Conservation (phyloP, 2,888 invertebrate species). For the Myopa tessellatipennis region DNA sequence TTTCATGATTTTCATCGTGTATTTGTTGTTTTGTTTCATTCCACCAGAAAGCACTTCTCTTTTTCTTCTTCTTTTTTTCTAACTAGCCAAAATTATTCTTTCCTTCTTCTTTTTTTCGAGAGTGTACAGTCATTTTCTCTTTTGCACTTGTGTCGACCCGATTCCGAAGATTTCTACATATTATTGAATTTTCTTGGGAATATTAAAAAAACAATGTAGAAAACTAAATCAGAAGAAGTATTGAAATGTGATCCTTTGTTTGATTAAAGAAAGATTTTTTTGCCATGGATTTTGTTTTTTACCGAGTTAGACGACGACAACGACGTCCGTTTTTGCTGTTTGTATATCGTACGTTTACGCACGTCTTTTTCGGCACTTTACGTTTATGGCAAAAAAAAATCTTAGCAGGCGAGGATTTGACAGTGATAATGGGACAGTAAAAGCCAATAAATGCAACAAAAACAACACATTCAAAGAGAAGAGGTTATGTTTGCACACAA, state of each 20-base stretch:
- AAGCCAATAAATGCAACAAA: conserved; percentile 1
- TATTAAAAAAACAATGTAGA: conserved; percentile 7
- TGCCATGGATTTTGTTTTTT: not conserved
- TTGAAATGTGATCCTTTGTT: not conserved
- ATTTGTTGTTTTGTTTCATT: conserved; percentile 47
- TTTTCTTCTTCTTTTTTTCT: conserved; percentile 43
- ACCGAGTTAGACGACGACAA: conserved; percentile 20
- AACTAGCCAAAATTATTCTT: too few species aligned
- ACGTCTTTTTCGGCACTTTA: conserved; percentile 15
- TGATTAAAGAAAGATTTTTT: not conserved
- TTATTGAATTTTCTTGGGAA: conserved; percentile 11
- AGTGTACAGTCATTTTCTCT: conserved; percentile 52
- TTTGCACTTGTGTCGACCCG: conserved; percentile 35
- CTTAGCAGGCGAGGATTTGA: conserved; percentile 7
- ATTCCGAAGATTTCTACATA: conserved; percentile 16
- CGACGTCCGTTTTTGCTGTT: conserved; percentile 33
- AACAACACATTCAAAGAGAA: not conserved
- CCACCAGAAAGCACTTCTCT: conserved; percentile 34
- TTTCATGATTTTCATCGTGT: conserved; percentile 27
- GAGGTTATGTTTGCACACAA: conserved; percentile 46
- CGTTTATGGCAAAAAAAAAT: conserved; percentile 6
- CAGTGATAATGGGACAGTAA: not conserved
- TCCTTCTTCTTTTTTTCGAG: conserved; percentile 40
- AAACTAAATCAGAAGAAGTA: not conserved
- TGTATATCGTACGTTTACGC: conserved; percentile 37